These are phyloP conservation scores for Eueides isabella DNA, from an alignment of 1,140 invertebrate species.

Conservation along the genomic window DNA sequence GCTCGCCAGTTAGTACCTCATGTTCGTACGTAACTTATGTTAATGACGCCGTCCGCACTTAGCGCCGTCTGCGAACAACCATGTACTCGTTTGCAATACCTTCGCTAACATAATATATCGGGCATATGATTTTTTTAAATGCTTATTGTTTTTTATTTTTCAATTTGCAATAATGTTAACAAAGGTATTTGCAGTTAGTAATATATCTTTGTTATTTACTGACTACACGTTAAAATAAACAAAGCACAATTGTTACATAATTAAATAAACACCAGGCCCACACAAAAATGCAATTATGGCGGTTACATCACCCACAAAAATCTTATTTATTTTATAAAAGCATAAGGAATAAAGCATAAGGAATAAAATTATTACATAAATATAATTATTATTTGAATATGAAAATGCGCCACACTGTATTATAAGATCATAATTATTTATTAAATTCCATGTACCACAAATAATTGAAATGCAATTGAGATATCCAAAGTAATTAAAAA, in stretches of 20 bases:
- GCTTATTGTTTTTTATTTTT: not conserved
- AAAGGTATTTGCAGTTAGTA: slow-evolving; percentile 12
- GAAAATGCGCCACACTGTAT: not conserved
- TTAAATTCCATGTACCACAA: not conserved
- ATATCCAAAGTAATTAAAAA: not conserved
- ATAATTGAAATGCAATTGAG: not conserved
- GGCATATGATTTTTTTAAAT: not conserved
- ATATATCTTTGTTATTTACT: not conserved
- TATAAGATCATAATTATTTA: not conserved
- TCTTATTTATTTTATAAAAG: slow-evolving; percentile 24
- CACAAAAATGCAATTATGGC: slow-evolving; percentile 62
- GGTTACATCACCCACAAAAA: slow-evolving; percentile 76
- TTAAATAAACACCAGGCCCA: slow-evolving; percentile 42
- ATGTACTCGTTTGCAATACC: slow-evolving; percentile 46
- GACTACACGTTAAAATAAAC: not conserved
- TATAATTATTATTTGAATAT: not conserved
- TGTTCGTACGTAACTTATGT: slow-evolving; percentile 68
- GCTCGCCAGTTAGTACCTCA: slow-evolving; percentile 73
- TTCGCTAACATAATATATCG: not conserved
- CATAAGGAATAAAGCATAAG: no score
- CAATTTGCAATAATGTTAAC: slow-evolving; percentile 22
- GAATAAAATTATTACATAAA: slow-evolving; percentile 10
- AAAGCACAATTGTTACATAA: slow-evolving; percentile 8
- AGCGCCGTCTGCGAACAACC: slow-evolving; percentile 78
- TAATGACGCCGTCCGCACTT: slow-evolving; percentile 56